Evolutionary conservation across 2,888 invertebrate genomes (phyloP), one percentile per base, ranked within the genome.

Genomic region (Pandemis cinnamomeana): DNA sequence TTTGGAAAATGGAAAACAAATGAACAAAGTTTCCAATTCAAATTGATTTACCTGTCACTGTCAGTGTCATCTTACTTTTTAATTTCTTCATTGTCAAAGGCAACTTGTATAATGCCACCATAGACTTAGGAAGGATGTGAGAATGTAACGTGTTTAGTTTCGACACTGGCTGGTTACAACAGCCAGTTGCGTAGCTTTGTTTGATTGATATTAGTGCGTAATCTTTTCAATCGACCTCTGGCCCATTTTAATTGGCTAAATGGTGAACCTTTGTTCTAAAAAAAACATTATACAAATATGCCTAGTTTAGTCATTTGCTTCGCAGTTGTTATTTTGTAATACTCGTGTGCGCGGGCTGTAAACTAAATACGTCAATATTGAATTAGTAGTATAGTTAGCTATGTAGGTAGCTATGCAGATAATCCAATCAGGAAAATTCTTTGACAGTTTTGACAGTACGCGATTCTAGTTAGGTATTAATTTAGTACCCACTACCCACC

Each of bases 191-290:
- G 89, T 84, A 84, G 88, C 86, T 87, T 88, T 87, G 87, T 90
- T 89, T 90, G 91, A 92, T 91, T 91, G 90, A 92, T 92, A 91
- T 74, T 84, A 89, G 88, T 88, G 88, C 85, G 89, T 91, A 91
- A 91, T 92, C 90, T 91, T 85, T 86, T 83, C 82, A 78, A 77
- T 79, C 86, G 84, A 88, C 86, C 88, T 87, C 80, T 84, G 84
- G 80, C 84, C 84, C 82, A 86, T 83, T 82, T 78, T 80, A 83
- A 84, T 83, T 84, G 80, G 79, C 77, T 79, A 81, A 67, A 72
- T 69, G 72, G 55, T 66, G 66, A 69, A 64, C 46, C 69, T 72
- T 70, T 67, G 73, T 62, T 72, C 62, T 70, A 67, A 67, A 64
- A 51, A 36, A 46, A 42, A 41, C 58, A 15, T 36, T 62, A 60